Evolutionary conservation across 2,113 vertebrate species (phyloP).

Genomic region (Anolis carolinensis): DNA sequence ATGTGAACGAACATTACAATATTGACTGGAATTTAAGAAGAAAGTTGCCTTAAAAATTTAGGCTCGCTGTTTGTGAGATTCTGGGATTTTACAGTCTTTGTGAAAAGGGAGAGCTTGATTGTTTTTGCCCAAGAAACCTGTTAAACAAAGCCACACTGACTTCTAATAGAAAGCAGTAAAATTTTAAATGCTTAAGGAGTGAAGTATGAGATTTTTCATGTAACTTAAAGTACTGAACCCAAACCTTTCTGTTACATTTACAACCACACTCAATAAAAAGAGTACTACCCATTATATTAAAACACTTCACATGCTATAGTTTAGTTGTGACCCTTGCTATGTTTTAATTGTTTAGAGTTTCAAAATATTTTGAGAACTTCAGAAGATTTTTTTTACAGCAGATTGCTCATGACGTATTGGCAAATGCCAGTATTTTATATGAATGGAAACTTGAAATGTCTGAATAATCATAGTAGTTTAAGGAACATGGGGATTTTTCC

Average conservation of each 20-base stretch:
- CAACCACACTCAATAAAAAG: background rate
- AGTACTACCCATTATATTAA: background rate
- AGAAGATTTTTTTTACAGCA: background rate
- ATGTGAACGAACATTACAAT: background rate
- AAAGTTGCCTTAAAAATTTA: background rate
- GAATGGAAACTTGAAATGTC: too few species aligned
- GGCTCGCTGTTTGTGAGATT: background rate
- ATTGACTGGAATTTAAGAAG: background rate
- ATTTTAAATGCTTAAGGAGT: background rate
- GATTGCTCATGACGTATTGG: too few species aligned
- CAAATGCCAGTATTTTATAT: too few species aligned
- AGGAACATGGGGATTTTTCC: background rate
- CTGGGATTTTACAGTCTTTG: background rate
- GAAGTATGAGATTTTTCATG: rapidly evolving
- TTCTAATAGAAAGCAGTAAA: background rate
- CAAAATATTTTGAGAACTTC: background rate
- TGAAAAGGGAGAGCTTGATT: background rate
- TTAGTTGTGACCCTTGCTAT: background rate
- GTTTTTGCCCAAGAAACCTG: background rate
- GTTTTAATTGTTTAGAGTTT: background rate
- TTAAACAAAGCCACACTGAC: background rate
- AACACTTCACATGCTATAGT: background rate
- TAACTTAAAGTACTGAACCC: background rate
- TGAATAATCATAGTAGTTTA: too few species aligned
- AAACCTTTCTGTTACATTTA: background rate